Base-by-base conservation (phyloP, 2,797 vertebrate species). In the Parambassis ranga region DNA sequence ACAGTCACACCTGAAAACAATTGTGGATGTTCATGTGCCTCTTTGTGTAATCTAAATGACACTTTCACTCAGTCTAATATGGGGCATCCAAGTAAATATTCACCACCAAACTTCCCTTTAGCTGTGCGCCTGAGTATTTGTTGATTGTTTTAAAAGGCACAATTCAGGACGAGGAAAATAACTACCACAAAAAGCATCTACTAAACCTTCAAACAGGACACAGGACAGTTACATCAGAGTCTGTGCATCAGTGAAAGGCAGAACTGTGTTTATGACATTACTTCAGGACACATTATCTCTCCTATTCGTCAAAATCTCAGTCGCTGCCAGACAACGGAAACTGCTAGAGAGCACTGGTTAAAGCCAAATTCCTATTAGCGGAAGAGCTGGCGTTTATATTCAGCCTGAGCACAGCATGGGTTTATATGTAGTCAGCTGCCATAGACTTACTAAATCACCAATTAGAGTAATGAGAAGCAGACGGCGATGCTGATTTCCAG, bases 401-500 rank as follows among this genome's bases (percentile, higher is more conserved):
- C 51, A 30, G 42, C 43, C 44, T 2, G 51, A 68, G 30, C 56
- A 23, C 65, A 66, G 58, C 58, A 0, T 36, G 77, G 43, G 56
- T 72, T 77, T 44, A 62, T 51, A 35, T 51, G 62, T 23, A 55
- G 63, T 57, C 69, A 59, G 70, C 71, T 75, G 80, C 68, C 81
- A 65, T 13, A 51, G 43, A 68, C 73, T 56, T 32, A 59, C 62
- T 67, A 67, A 75, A 63, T 71, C 50, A 56, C 58, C 80, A 75
- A 68, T 77, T 77, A 79, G 50, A 23, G 31, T 74, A 81, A 82
- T 68, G 50, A 79, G 71, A 72, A 79, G 65, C 82, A 82, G 77
- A 67, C 72, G 2, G 52, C 10, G 6, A 13, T 38, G 69, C 66
- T 81, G 47, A 43, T 66, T 65, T 33, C 71, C 39, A 49, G 36